Evolutionary conservation across 2,113 vertebrate genomes (phyloP).

Genomic region (Psilopsiagon aymara): DNA sequence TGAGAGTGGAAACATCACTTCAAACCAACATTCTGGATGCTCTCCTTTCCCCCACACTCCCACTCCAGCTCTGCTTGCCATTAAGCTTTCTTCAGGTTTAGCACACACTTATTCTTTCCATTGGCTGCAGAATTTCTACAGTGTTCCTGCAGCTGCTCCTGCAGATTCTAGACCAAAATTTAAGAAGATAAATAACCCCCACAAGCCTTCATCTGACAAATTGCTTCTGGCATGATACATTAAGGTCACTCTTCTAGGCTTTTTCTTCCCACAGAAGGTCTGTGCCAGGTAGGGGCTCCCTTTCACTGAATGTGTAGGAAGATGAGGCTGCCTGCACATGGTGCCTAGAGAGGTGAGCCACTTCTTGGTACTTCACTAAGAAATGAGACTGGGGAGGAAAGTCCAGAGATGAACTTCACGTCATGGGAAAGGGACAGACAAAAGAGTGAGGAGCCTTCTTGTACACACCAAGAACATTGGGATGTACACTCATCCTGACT

Average conservation of each 20-base stretch:
- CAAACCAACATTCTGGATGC: conserved; percentile 18
- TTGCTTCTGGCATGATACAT: background rate
- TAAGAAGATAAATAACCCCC: background rate
- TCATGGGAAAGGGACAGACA: background rate
- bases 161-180: background rate
- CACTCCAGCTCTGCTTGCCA: conserved; percentile 41
- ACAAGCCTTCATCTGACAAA: background rate
- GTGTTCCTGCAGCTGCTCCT: background rate
- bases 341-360: background rate
- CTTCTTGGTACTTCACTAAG: background rate
- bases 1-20: conserved; percentile 44
- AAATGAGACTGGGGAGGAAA: background rate
- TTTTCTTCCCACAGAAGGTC: background rate
- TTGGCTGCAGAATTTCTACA: conserved; percentile 11
- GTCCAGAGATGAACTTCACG: background rate
- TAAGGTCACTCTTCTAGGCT: background rate
- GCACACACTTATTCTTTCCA: conserved; percentile 29
- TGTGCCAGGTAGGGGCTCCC: background rate
- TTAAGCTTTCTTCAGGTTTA: conserved; percentile 32
- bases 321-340: background rate
- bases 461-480: background rate
- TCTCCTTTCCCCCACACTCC: conserved; percentile 58
- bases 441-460: background rate
- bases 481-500: background rate
- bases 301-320: background rate